These are phyloP conservation scores for Meganola albula DNA, from an alignment of 2,888 invertebrate species.

Conservation along the genomic window DNA sequence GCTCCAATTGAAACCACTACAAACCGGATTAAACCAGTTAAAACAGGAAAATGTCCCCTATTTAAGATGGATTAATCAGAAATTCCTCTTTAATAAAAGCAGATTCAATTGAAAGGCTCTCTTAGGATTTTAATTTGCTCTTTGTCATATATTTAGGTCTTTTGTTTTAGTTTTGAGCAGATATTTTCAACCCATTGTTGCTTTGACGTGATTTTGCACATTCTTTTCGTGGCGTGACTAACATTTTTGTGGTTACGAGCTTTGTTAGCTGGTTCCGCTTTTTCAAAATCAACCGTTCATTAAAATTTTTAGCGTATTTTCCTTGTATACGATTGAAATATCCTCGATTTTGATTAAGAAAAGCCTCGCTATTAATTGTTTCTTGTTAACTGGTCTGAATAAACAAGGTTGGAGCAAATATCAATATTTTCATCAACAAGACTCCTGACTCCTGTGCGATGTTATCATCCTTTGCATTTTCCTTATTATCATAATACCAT, in stretches of 20 bases:
- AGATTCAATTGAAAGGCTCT: constrained; percentile 27
- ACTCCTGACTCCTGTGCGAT: too few species aligned
- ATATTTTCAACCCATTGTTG: constrained; percentile 18
- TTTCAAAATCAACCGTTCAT: too few species aligned
- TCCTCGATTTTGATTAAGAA: too few species aligned
- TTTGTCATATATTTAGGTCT: constrained; percentile 29
- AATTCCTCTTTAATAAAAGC: constrained; percentile 31
- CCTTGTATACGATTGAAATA: too few species aligned
- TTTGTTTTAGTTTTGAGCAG: constrained; percentile 29
- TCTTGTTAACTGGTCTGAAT: too few species aligned
- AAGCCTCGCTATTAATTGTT: too few species aligned
- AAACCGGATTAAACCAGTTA: constrained; percentile 21
- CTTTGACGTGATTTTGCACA: constrained; percentile 22
- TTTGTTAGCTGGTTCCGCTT: too few species aligned
- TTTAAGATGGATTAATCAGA: constrained; percentile 37
- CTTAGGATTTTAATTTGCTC: constrained; percentile 33
- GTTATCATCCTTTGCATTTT: too few species aligned
- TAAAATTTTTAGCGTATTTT: too few species aligned
- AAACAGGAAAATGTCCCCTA: constrained; percentile 29
- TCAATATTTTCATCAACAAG: too few species aligned
- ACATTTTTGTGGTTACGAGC: constrained; percentile 17
- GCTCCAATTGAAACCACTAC: constrained; percentile 10
- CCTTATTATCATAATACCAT: too few species aligned
- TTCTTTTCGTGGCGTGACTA: constrained; percentile 22
- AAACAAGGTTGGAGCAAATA: too few species aligned